Evolutionary conservation across 1,140 invertebrate species (phyloP), one percentile per base, ranked within the genome.

Genomic region (Tribolium castaneum): DNA sequence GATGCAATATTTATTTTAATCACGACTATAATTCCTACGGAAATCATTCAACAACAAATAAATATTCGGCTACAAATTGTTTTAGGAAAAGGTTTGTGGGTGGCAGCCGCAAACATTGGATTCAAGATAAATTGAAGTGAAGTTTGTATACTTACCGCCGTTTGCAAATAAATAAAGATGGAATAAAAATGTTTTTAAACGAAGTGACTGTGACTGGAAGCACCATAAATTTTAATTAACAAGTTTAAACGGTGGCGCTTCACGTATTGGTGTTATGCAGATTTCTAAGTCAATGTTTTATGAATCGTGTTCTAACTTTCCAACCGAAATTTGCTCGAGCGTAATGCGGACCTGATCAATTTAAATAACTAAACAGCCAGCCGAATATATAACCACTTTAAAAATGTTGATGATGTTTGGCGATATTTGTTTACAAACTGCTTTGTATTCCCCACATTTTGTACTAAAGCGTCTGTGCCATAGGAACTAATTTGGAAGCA

Each of bases 401-500:
- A 66, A 62, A 62, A 66, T 39, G 39, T 66, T n/a, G 4, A 9
- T 66, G 59, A 34, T 35, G 59, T 35, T 66, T 66, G 34, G 25
- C 19, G 59, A 35, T 66, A 66, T 66, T 66, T 66, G 59, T 66
- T 66, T 66, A 30, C 25, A 66, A 66, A n/a, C 59, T 30, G 59
- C 59, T 66, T 66, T 66, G 59, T 66, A 66, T 66, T 66, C 59
- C 35, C 10, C 59, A 66, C 59, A 66, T 66, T 35, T 35, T 35
- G 59, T 30, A 66, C 59, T 39, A 66, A 66, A 66, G 59, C 59
- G 59, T 66, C 59, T 66, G 59, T 66, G 59, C 59, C 59, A 66
- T 66, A 66, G 59, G 59, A 66, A 66, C 59, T 66, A 66, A 66
- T 66, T 66, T 66, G 59, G 59, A 66, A 66, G 59, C 59, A 66